phyloP scores from a whole-genome alignment of 2,113 vertebrate species.

The Lasiurus borealis region DNA sequence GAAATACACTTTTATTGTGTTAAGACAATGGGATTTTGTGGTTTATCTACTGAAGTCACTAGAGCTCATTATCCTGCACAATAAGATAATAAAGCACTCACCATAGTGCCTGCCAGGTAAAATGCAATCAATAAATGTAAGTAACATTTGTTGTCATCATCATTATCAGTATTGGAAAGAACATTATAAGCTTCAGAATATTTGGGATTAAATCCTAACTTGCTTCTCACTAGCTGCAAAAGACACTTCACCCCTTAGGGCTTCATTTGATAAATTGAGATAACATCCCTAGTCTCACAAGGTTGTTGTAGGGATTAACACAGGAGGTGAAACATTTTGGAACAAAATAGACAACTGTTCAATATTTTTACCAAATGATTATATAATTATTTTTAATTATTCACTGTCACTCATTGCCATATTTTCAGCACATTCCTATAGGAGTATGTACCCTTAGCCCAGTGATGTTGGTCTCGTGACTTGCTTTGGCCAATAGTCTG shows the following conservation, averaged over 20 bases:
- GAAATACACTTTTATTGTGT: slow-evolving; percentile 1
- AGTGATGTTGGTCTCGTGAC: background rate
- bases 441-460: background rate
- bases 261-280: background rate
- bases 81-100: background rate
- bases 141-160: background rate
- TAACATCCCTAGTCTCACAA: background rate
- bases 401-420: background rate
- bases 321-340: slow-evolving; percentile 12
- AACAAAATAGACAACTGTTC: background rate
- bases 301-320: background rate
- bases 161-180: background rate
- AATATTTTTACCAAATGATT: background rate
- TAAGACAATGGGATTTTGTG: background rate
- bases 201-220: slow-evolving; percentile 22
- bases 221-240: background rate
- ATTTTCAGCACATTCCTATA: background rate
- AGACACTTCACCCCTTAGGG: background rate
- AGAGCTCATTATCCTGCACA: background rate
- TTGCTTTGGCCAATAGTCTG: background rate
- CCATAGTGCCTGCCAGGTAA: background rate
- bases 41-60: slow-evolving; percentile 5
- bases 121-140: background rate
- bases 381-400: background rate
- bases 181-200: slow-evolving; percentile 1